Conservation (phyloP, 53 echinoderm and acorn worm species). For the Paracentrotus lividus region DNA sequence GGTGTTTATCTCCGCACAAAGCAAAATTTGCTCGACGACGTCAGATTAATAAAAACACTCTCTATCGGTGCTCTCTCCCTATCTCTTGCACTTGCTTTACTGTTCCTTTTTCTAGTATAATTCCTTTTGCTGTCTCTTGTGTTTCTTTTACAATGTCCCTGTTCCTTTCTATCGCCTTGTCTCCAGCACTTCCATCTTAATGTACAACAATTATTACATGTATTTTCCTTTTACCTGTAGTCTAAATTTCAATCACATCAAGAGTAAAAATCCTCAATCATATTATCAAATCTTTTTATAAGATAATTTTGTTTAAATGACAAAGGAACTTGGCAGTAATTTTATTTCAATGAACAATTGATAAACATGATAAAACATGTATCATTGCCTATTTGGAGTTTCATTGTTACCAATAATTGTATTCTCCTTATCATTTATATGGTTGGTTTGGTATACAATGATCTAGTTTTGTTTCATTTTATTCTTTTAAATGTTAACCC, state of each 20-base stretch:
- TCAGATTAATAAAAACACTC: constrained; percentile 16
- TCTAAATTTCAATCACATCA: background rate
- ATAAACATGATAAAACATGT: background rate
- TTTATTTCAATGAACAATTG: background rate
- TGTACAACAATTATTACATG: too few relatives aligned
- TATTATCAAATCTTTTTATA: background rate
- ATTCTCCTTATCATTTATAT: background rate
- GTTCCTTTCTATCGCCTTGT: background rate
- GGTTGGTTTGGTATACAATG: too few relatives aligned
- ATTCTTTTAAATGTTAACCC: too few relatives aligned
- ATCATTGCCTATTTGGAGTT: background rate
- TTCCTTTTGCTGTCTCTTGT: background rate
- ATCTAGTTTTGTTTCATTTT: too few relatives aligned
- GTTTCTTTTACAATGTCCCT: background rate
- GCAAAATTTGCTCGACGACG: constrained; percentile 26
- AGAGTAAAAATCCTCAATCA: background rate
- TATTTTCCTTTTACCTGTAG: background rate
- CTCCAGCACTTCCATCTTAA: too few relatives aligned
- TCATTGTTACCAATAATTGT: background rate
- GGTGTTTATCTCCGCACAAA: constrained; percentile 56
- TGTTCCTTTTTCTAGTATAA: background rate
- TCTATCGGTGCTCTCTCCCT: background rate
- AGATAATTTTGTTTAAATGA: background rate
- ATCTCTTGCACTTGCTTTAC: background rate
- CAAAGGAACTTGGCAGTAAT: background rate